Evolutionary conservation across 2,888 invertebrate species (phyloP).

Genomic region (Callimorpha dominula): DNA sequence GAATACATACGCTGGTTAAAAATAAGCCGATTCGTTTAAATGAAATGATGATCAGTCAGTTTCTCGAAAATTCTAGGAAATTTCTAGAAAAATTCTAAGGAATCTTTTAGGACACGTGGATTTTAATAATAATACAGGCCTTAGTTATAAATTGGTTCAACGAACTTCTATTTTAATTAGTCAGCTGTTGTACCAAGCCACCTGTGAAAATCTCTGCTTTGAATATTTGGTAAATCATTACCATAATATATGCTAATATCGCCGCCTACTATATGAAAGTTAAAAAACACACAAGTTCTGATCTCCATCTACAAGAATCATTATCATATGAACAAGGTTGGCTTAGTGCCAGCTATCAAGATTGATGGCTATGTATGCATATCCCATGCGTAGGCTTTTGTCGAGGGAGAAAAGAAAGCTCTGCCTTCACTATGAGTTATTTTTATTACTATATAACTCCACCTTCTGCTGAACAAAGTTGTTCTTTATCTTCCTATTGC

Average conservation of each 20-base stretch:
- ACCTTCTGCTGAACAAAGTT: neutral
- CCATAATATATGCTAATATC: conserved; percentile 11
- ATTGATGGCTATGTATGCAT: conserved; percentile 39
- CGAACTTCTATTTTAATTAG: neutral
- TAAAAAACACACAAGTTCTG: conserved; percentile 13
- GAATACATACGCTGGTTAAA: too few relatives aligned
- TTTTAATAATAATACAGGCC: neutral
- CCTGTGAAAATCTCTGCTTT: neutral
- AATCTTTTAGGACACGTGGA: neutral
- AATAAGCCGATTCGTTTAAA: too few relatives aligned
- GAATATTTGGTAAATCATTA: conserved; percentile 3
- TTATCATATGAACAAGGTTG: conserved; percentile 50
- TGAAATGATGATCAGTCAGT: neutral
- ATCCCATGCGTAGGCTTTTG: conserved; percentile 13
- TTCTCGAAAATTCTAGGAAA: neutral
- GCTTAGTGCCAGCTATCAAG: conserved; percentile 35
- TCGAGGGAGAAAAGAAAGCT: neutral
- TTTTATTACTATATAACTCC: conserved; percentile 8
- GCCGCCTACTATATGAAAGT: neutral
- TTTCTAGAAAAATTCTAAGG: too few relatives aligned
- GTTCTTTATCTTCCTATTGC: neutral
- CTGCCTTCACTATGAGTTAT: neutral
- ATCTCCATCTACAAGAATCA: conserved; percentile 41
- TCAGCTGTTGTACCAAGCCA: conserved; percentile 5
- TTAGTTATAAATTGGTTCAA: neutral